Conservation (phyloP, 2,113 vertebrate genomes). For the Hippolais icterina region DNA sequence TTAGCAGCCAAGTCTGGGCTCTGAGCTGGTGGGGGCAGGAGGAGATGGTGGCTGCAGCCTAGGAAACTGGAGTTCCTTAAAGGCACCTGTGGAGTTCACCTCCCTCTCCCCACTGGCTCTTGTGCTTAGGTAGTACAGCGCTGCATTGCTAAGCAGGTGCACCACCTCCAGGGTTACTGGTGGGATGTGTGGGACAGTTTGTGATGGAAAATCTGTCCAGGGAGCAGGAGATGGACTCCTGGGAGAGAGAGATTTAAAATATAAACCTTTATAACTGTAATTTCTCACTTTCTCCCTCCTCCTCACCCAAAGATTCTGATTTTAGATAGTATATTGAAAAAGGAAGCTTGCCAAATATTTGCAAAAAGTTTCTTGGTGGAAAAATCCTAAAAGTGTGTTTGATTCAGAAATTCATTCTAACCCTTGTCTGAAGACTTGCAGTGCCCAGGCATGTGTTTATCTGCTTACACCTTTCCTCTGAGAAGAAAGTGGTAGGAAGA, state of each 20-base stretch:
- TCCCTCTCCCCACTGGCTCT: not conserved
- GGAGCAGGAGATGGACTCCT: not conserved
- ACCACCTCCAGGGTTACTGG: not conserved
- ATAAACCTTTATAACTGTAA: not conserved
- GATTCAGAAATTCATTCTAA: not conserved
- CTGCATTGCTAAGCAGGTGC: not conserved
- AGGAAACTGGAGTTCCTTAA: not conserved
- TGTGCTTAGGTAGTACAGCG: fast-evolving
- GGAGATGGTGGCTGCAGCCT: not conserved
- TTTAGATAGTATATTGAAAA: not conserved
- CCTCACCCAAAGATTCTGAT: not conserved
- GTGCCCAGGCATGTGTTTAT: not conserved
- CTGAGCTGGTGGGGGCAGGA: not conserved
- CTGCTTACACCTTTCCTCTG: not conserved
- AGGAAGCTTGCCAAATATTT: not conserved
- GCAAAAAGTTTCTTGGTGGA: not conserved
- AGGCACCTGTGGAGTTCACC: not conserved
- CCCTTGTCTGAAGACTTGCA: not conserved
- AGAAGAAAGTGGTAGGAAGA: not conserved
- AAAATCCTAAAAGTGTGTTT: not conserved
- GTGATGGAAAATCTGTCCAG: not conserved
- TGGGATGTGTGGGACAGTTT: not conserved
- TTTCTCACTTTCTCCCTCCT: not conserved
- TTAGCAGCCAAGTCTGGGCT: not conserved
- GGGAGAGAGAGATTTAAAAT: not conserved